Percentiles rank a stretch among this genome's conserved stretches.
Conservation (phyloP, 2,888 invertebrate species). For the Eumerus sabulonum region DNA sequence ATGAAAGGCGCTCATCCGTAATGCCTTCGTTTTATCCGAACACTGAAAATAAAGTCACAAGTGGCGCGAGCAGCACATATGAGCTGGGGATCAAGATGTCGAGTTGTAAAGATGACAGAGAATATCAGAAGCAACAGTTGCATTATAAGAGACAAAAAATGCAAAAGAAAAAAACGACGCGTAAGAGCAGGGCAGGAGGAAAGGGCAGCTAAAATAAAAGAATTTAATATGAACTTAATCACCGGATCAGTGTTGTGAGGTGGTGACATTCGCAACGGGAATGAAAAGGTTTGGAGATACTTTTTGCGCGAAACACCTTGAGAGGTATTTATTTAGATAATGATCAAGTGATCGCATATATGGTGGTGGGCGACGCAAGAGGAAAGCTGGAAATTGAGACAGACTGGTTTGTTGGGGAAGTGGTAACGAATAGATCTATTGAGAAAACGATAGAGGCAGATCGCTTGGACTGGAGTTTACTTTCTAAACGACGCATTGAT, state of each 20-base stretch:
- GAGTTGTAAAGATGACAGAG: conserved; percentile 53
- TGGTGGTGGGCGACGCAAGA: no score
- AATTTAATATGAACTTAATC: conserved; percentile 41
- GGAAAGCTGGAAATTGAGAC: no score
- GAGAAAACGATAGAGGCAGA: no score
- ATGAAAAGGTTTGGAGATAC: background rate
- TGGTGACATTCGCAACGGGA: conserved; percentile 45
- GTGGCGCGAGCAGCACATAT: conserved; percentile 64
- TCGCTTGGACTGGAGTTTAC: no score
- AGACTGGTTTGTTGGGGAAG: no score
- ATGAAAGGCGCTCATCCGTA: conserved; percentile 68
- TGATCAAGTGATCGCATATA: no score
- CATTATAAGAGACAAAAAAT: no score
- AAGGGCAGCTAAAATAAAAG: background rate
- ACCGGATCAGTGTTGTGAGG: conserved; percentile 52
- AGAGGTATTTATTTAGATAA: no score
- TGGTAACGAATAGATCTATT: no score
- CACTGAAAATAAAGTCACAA: conserved; percentile 41
- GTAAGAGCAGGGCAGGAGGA: background rate
- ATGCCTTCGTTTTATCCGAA: conserved; percentile 62
- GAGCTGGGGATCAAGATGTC: conserved; percentile 59
- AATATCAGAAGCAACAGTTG: conserved; percentile 58
- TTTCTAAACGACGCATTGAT: no score
- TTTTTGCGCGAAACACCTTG: background rate
- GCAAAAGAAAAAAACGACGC: conserved; percentile 15